Base-by-base conservation (phyloP, 2,113 vertebrate genomes). In the Rhea americana region DNA sequence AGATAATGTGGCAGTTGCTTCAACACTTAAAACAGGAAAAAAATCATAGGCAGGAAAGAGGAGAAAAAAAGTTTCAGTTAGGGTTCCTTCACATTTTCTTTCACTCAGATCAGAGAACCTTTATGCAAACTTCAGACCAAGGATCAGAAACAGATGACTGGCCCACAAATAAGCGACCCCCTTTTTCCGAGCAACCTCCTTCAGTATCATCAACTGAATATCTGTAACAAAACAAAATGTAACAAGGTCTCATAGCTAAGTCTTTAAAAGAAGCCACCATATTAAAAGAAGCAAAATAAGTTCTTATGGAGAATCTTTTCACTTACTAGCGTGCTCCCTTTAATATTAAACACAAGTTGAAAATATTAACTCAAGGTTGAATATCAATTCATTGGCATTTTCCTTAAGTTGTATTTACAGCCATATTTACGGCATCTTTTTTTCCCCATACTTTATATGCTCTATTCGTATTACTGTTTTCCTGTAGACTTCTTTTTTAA, bases 21-120 rank as follows among this genome's bases (percentile, higher is more conserved):
- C 41, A 79, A 63, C 18, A 59, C 17, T 61, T n/a, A 4, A 1
- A 61, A 48, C 1, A 55, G 10, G 8, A 7, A 15, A 35, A 35
- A 3, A 74, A 50, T 45, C 47, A 50, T 30, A 39, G 9, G 14
- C 55, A 68, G 48, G 47, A 72, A 51, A 30, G 18, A 45, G 14
- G 43, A 15, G 22, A 66, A 59, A 6, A 26, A 25, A 17, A 4
- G 1, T 17, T 16, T 30, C 25, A 6, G 24, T 11, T 0, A 1
- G 25, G 43, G 24, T 13, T 32, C 45, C 45, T 70, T 55, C 25
- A 25, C 22, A 7, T 35, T 14, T 45, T 87, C 43, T 45, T 53
- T 21, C 19, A 30, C 45, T 47, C 28, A 82, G 63, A 14, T 5
- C 10, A 45, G 43, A 15, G 43, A 45, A 15, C 15, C 43, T 43